A percentile compares a stretch with the other conserved stretches of the same genome.
These are phyloP conservation scores for Nomada lathburiana DNA, from an alignment of 2,888 invertebrate genomes.

Conservation along the genomic window DNA sequence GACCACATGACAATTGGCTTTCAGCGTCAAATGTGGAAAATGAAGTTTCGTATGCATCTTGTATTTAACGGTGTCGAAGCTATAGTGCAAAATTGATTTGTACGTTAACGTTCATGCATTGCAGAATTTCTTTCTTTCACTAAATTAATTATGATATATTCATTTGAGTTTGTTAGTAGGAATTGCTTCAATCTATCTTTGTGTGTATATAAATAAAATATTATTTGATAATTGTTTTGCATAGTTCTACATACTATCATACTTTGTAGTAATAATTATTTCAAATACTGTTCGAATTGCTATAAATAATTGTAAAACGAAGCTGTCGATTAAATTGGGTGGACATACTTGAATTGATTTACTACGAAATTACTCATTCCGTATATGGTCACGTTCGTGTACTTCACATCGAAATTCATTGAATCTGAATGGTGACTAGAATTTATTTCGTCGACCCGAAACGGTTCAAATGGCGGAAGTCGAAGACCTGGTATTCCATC, in stretches of 20 bases:
- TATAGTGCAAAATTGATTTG: conserved; percentile 69
- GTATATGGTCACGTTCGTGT: conserved; percentile 87
- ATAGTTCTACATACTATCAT: too few relatives aligned
- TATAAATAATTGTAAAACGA: neutral
- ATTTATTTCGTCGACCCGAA: conserved; percentile 88
- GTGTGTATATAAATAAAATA: too few relatives aligned
- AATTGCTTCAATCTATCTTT: too few relatives aligned
- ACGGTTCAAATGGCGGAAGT: conserved; percentile 90
- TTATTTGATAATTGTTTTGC: too few relatives aligned
- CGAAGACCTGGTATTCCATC: conserved; percentile 89
- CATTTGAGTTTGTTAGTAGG: too few relatives aligned
- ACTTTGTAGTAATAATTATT: too few relatives aligned
- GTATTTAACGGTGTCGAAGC: conserved; percentile 86
- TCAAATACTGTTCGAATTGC: too few relatives aligned
- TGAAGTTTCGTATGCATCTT: conserved; percentile 87
- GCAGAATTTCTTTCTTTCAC: too few relatives aligned
- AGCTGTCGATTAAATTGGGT: neutral
- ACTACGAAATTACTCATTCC: conserved; percentile 89
- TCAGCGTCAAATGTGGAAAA: conserved; percentile 88
- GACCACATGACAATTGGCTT: conserved; percentile 88
- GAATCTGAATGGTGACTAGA: conserved; percentile 89
- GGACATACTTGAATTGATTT: conserved; percentile 88
- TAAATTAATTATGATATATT: too few relatives aligned
- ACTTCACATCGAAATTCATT: conserved; percentile 88
- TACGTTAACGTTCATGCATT: neutral